phyloP scores from a whole-genome alignment of 2,888 invertebrate genomes.

The Acholoe squamosa region DNA sequence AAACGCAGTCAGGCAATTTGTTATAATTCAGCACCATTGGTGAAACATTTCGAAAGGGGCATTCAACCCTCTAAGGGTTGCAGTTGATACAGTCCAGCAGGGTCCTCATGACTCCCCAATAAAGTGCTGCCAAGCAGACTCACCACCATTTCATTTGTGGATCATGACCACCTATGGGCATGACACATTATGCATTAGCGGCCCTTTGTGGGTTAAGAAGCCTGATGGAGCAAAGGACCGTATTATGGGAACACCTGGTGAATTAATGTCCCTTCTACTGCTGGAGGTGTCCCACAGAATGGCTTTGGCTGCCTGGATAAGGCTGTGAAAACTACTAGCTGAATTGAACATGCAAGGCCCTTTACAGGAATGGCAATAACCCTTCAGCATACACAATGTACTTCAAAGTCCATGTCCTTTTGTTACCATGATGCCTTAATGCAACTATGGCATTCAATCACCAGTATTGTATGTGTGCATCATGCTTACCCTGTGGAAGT shows the following conservation, averaged over 20 bases:
- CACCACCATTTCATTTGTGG: too few species aligned
- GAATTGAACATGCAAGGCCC: too few species aligned
- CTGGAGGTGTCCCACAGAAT: background rate
- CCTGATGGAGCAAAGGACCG: background rate
- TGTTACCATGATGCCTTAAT: background rate
- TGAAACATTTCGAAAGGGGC: background rate
- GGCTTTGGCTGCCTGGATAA: too few species aligned
- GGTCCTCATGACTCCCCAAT: too few species aligned
- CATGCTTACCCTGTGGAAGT: background rate
- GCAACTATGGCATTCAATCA: background rate
- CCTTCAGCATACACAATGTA: too few species aligned
- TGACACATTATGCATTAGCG: too few species aligned
- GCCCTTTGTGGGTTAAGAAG: background rate
- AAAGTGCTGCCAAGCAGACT: too few species aligned
- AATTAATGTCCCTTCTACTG: background rate
- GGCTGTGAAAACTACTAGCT: too few species aligned
- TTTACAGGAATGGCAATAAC: too few species aligned
- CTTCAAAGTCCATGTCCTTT: too few species aligned
- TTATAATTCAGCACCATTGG: background rate
- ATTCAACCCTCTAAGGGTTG: background rate
- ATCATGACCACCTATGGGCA: too few species aligned
- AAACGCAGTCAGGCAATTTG: background rate
- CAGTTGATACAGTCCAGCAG: background rate
- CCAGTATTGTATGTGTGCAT: too few species aligned
- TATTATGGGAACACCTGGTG: slow-evolving; percentile 36